Percentiles rank a stretch among this genome's conserved stretches.
phyloP scores from a whole-genome alignment of 2,888 invertebrate species.

The Carabus problematicus region DNA sequence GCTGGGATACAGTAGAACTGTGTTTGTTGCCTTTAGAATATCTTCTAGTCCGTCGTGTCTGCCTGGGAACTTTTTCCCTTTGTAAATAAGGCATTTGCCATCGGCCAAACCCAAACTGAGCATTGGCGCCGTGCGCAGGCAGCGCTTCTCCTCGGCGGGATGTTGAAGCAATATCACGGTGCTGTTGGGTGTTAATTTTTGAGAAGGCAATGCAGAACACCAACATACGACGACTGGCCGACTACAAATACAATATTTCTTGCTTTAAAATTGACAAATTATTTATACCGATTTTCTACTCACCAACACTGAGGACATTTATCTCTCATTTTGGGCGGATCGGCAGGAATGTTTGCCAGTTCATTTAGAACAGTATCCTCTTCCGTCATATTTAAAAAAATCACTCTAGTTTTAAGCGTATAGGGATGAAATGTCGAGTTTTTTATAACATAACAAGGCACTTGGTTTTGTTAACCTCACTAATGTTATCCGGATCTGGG shows the following conservation, averaged over 20 bases:
- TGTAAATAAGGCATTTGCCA: conserved; percentile 78
- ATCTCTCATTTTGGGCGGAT: conserved; percentile 77
- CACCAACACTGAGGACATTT: conserved; percentile 79
- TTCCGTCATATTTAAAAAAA: conserved; percentile 17
- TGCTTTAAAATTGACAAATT: conserved; percentile 1
- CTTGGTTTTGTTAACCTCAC: conserved; percentile 1
- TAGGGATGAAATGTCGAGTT: not conserved
- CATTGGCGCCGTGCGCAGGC: conserved; percentile 90
- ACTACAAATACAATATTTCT: conserved; percentile 60
- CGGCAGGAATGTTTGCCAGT: conserved; percentile 75
- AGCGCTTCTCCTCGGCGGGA: conserved; percentile 91
- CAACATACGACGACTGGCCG: conserved; percentile 89
- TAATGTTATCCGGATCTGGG: not conserved
- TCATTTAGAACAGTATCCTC: conserved; percentile 70
- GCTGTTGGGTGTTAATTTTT: conserved; percentile 72
- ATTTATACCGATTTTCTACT: conserved; percentile 51
- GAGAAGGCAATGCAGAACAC: conserved; percentile 82
- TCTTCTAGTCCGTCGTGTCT: conserved; percentile 71
- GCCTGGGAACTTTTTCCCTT: conserved; percentile 85
- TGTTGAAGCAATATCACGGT: conserved; percentile 86
- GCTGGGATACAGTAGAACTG: conserved; percentile 83
- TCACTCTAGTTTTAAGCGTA: no score
- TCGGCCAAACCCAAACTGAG: conserved; percentile 75
- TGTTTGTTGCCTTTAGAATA: conserved; percentile 71
- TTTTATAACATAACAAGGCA: conserved; percentile 1